These are phyloP conservation scores for Junco hyemalis DNA, from an alignment of 2,113 vertebrate genomes.

Conservation along the genomic window DNA sequence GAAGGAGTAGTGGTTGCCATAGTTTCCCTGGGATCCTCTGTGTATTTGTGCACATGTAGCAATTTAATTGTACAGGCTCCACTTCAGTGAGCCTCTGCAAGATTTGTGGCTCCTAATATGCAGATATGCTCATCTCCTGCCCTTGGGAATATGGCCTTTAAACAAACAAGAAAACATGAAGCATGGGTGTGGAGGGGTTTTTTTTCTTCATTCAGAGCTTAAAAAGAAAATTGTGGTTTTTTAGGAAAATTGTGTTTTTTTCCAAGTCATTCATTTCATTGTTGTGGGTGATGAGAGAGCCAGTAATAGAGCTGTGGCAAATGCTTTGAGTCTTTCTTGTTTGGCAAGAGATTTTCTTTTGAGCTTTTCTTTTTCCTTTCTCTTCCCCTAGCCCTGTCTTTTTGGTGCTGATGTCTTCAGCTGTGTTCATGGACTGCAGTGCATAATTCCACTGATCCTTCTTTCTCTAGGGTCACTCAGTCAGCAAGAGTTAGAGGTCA, in stretches of 20 bases:
- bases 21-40: neutral
- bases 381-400: neutral
- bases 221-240: neutral
- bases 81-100: neutral
- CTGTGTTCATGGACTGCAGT: neutral
- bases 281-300: neutral
- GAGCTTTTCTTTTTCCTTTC: neutral
- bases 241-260: neutral
- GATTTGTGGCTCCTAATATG: neutral
- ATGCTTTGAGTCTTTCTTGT: neutral
- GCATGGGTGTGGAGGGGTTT: neutral
- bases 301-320: neutral
- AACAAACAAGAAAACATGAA: neutral
- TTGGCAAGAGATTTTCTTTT: neutral
- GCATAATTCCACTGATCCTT: constrained; percentile 10
- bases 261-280: neutral
- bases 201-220: neutral
- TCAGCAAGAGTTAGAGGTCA: constrained; percentile 41
- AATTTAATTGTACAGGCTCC: neutral
- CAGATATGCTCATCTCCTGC: neutral
- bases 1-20: neutral
- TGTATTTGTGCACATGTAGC: neutral
- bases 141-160: neutral
- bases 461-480: neutral
- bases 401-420: neutral